Evolutionary conservation across 2,888 invertebrate species (phyloP).

Genomic region (Microctonus hyperodae): DNA sequence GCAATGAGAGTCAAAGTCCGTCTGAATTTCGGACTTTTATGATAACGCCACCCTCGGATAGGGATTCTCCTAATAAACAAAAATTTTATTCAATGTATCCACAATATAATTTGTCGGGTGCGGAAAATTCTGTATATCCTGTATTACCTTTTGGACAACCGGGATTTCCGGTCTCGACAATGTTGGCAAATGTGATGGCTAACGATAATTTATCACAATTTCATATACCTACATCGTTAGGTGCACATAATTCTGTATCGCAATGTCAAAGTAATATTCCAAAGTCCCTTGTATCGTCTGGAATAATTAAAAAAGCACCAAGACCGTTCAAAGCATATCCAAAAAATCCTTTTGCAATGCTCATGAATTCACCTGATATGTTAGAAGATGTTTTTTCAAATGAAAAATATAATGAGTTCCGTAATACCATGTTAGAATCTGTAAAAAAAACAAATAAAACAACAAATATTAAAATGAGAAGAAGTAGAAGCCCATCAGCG

Average conservation of each 20-base stretch:
- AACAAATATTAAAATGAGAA: slow-evolving; percentile 77
- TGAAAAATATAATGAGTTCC: slow-evolving; percentile 76
- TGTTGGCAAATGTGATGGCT: slow-evolving; percentile 18
- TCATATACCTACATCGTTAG: slow-evolving; percentile 30
- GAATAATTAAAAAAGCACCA: slow-evolving; percentile 62
- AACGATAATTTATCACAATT: slow-evolving; percentile 1
- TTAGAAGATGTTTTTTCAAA: slow-evolving; percentile 68
- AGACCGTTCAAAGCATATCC: slow-evolving; percentile 78
- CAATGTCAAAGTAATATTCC: slow-evolving; percentile 25
- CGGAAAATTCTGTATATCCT: slow-evolving; percentile 29
- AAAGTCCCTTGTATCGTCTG: slow-evolving; percentile 36
- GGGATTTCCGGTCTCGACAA: slow-evolving; percentile 19
- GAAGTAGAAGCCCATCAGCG: slow-evolving; percentile 46
- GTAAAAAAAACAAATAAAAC: slow-evolving; percentile 72
- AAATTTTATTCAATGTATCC: slow-evolving; percentile 44
- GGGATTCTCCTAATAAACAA: slow-evolving; percentile 48
- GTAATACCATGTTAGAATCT: slow-evolving; percentile 73
- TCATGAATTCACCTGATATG: slow-evolving; percentile 65
- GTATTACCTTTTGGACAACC: slow-evolving; percentile 37
- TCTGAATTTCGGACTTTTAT: slow-evolving; percentile 45
- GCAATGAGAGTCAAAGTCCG: slow-evolving; percentile 46
- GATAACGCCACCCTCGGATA: slow-evolving; percentile 55
- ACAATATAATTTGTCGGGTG: not conserved
- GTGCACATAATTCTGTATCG: slow-evolving; percentile 20
- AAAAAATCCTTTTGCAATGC: slow-evolving; percentile 71